Percentiles rank a stretch among this genome's conserved stretches.
Evolutionary conservation across 2,888 invertebrate genomes (phyloP).

Genomic region (Drosophila flavopinicola): DNA sequence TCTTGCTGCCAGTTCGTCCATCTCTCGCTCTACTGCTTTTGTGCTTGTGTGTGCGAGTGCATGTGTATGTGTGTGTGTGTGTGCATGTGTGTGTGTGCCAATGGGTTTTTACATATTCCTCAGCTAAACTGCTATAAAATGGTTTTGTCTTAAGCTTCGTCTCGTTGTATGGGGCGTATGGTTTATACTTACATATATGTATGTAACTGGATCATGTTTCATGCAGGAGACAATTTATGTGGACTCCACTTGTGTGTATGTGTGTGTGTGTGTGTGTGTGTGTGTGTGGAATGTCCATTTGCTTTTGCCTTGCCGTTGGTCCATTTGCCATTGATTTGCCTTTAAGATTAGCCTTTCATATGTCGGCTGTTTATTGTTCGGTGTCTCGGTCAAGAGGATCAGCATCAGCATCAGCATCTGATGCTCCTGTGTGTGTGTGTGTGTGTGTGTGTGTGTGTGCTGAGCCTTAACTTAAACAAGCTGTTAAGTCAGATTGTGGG

Average conservation of each 20-base stretch:
- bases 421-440: conserved; percentile 10
- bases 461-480: conserved; percentile 38
- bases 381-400: conserved; percentile 36
- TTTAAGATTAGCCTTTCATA: conserved; percentile 65
- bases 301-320: conserved; percentile 47
- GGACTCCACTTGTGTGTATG: conserved; percentile 11
- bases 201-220: conserved; percentile 63
- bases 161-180: conserved; percentile 9
- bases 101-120: conserved; percentile 55
- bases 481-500: conserved; percentile 55
- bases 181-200: conserved; percentile 9
- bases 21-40: background rate
- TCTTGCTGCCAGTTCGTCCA: conserved; percentile 59
- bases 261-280: background rate
- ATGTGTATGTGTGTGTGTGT: conserved; percentile 2
- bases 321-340: conserved; percentile 73
- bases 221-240: conserved; percentile 65
- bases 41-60: conserved; percentile 16
- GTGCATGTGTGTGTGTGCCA: conserved; percentile 6
- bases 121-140: conserved; percentile 69
- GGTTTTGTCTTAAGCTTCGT: conserved; percentile 48
- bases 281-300: conserved; percentile 36
- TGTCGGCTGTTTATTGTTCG: conserved; percentile 60
- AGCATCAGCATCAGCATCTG: conserved; percentile 12
- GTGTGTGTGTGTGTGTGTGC: background rate